Evolutionary conservation across 2,888 invertebrate species (phyloP), one percentile per base, ranked within the genome.

Genomic region (Cryptocephalus primarius): DNA sequence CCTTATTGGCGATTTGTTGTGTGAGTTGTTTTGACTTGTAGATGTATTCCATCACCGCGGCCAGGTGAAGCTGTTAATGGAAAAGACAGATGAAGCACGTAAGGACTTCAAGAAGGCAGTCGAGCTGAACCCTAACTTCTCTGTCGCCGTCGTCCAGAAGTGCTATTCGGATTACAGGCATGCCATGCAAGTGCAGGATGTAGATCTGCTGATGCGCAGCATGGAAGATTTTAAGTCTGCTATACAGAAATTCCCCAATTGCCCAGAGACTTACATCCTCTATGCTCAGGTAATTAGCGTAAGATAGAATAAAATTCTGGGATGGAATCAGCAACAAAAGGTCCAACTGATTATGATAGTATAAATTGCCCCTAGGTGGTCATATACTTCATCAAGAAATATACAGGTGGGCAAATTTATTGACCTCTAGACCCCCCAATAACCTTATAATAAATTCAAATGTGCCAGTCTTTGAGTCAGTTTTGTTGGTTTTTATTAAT

Each of bases 41-140:
- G 96, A 96, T 67, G 82, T 96, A 44, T 95, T 87, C 68, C 91
- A 94, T 67, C 94, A 96, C 63, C 75, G 93, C 52, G 95, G 93
- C 43, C 82, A 95, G 79, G 85, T 93, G 8, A 80, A 88, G 64
- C 73, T 95, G 52, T 70, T 94, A 42, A 71, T 89, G 61, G 92
- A 92, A 47, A 81, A 84, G 56, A 76, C 89, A 58, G 82, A 85
- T 42, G 84, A 85, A 55, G 93, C 95, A 0, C 77, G 86, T 45
- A 67, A 74, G 11, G 90, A 95, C 69, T 92, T 93, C 70, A 78
- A 85, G 43, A 86, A 80, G 63, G 87, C 92, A 32, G 83, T 89
- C 6, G 76, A 82, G 56, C 70, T 93, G 31, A 87, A 88, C 61
- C 89, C 93, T 2, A 72, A 86, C 53, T 91, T 90, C 66, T 83